A percentile compares a stretch with the other conserved stretches of the same genome.
Conservation (phyloP, 2,888 invertebrate genomes). For the Hypsopygia costalis region DNA sequence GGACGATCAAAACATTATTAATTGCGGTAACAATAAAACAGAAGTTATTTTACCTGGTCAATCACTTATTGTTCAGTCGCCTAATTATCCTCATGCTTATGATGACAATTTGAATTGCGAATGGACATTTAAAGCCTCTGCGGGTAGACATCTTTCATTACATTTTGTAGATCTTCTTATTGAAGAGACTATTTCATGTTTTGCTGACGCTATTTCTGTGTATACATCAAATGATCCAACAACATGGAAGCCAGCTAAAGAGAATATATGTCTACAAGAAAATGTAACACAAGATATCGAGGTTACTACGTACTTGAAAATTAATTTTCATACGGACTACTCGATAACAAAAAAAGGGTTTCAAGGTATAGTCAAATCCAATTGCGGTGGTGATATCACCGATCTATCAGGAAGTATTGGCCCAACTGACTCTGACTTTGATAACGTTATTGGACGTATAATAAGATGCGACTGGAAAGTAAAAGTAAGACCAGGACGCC, state of each 20-base stretch:
- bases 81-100: too few relatives aligned
- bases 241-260: constrained; percentile 76
- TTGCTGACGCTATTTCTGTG: constrained; percentile 82
- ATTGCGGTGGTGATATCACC: constrained; percentile 86
- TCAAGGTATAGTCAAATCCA: constrained; percentile 71
- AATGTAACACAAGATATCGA: constrained; percentile 39
- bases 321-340: constrained; percentile 84
- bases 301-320: constrained; percentile 80
- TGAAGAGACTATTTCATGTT: constrained; percentile 79
- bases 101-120: too few relatives aligned
- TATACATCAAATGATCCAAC: constrained; percentile 73
- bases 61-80: constrained; percentile 79
- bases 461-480: constrained; percentile 86
- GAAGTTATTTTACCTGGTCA: constrained; percentile 32
- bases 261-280: constrained; percentile 76
- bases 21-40: constrained; percentile 60
- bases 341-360: constrained; percentile 85
- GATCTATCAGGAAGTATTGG: constrained; percentile 70
- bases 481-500: constrained; percentile 85
- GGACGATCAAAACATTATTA: constrained; percentile 27
- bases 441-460: neutral
- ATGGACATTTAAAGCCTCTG: constrained; percentile 85
- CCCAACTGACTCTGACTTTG: neutral
- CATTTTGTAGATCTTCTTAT: too few relatives aligned
- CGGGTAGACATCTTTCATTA: constrained; percentile 82